Evolutionary conservation across 1,140 invertebrate species (phyloP).

Genomic region (Aphelinus atriplicis): DNA sequence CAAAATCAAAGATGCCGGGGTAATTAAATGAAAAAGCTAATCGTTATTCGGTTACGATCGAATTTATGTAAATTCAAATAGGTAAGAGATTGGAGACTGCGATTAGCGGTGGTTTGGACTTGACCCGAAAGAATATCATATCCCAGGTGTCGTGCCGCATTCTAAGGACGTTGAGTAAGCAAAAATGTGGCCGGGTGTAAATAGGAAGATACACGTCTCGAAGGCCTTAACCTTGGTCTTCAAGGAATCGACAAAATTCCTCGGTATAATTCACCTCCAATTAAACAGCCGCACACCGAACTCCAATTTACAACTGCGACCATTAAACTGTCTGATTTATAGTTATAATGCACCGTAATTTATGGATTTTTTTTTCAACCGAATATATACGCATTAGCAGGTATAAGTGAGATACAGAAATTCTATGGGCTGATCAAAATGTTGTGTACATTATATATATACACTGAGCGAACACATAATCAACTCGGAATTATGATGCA

Average conservation of each 20-base stretch:
- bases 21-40: slow-evolving; percentile 15
- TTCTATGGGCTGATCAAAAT: too few species aligned
- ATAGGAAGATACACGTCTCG: slow-evolving; percentile 46
- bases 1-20: background rate
- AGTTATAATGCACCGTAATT: background rate
- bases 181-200: slow-evolving; percentile 39
- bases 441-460: too few species aligned
- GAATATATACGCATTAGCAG: too few species aligned
- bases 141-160: slow-evolving; percentile 30
- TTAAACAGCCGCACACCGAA: too few species aligned
- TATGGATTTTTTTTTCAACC: background rate
- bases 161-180: slow-evolving; percentile 36
- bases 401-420: too few species aligned
- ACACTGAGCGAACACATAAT: too few species aligned
- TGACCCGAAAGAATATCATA: slow-evolving; percentile 42
- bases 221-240: slow-evolving; percentile 53
- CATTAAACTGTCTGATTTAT: slow-evolving; percentile 6
- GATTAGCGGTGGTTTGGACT: slow-evolving; percentile 47
- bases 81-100: slow-evolving; percentile 29
- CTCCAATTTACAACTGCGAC: background rate
- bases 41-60: background rate
- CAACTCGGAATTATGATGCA: too few species aligned
- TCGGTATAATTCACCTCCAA: slow-evolving; percentile 19
- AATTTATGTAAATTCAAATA: slow-evolving; percentile 21
- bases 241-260: slow-evolving; percentile 49